These are phyloP conservation scores for Acrobasis consociella DNA, from an alignment of 2,888 invertebrate genomes.

Conservation along the genomic window DNA sequence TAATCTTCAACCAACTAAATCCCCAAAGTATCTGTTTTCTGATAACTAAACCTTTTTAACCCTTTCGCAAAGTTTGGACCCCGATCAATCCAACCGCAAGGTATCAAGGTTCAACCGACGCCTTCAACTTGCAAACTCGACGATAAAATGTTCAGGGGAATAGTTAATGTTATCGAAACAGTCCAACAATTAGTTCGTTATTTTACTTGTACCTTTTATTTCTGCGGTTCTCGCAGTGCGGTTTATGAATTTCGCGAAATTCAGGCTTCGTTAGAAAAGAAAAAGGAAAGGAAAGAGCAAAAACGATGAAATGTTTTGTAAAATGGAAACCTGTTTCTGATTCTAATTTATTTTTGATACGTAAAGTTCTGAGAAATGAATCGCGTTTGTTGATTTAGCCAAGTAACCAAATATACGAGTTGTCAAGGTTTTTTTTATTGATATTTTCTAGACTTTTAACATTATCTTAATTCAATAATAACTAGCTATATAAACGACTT, in stretches of 20 bases:
- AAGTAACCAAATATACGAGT: too few species aligned
- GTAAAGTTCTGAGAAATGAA: too few species aligned
- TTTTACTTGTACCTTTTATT: constrained; percentile 49
- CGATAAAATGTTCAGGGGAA: constrained; percentile 30
- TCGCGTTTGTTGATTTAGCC: too few species aligned
- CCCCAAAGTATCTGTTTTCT: constrained; percentile 28
- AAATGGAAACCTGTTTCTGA: too few species aligned
- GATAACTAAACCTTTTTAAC: constrained; percentile 32
- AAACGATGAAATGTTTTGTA: too few species aligned
- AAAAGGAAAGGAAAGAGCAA: too few species aligned
- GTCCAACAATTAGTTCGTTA: constrained; percentile 64
- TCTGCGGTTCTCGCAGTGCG: neutral
- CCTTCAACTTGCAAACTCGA: constrained; percentile 28
- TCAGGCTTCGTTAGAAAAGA: too few species aligned
- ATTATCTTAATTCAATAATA: too few species aligned
- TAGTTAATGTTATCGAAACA: constrained; percentile 62
- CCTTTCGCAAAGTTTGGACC: constrained; percentile 20
- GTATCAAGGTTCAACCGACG: constrained; percentile 25
- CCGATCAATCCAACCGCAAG: constrained; percentile 33
- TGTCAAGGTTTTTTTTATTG: too few species aligned
- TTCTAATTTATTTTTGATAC: too few species aligned
- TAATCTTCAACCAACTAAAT: constrained; percentile 15
- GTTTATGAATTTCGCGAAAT: neutral
- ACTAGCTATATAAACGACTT: too few species aligned
- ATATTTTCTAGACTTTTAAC: too few species aligned